Evolutionary conservation across 2,797 vertebrate genomes (phyloP).

Genomic region (Balearica regulorum): DNA sequence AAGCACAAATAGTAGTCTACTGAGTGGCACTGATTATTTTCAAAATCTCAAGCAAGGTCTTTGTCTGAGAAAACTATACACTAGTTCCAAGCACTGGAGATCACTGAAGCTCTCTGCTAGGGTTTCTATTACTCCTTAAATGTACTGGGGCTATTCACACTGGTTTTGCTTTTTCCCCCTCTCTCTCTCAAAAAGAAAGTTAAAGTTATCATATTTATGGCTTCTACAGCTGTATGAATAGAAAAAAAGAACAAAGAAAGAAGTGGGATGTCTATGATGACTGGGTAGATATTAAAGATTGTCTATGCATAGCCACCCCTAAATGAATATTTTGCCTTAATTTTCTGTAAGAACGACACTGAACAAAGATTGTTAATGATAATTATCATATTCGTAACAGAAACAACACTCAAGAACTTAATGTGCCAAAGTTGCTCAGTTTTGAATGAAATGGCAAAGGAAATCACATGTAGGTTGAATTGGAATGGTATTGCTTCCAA

Average conservation of each 20-base stretch:
- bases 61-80: not conserved
- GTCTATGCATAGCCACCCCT: not conserved
- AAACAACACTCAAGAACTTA: conserved; percentile 3
- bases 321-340: not conserved
- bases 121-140: not conserved
- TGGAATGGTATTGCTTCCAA: not conserved
- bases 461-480: not conserved
- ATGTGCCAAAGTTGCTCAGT: not conserved
- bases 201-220: not conserved
- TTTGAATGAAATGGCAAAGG: not conserved
- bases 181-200: not conserved
- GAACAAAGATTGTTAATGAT: not conserved
- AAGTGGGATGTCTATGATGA: not conserved
- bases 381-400: not conserved
- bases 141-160: fast-evolving
- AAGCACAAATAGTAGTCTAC: not conserved
- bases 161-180: fast-evolving
- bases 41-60: not conserved
- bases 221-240: not conserved
- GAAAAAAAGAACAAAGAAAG: not conserved
- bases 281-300: not conserved
- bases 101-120: not conserved
- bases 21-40: not conserved
- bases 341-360: not conserved
- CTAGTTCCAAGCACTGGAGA: not conserved